Evolutionary conservation across 2,888 invertebrate species (phyloP).

Genomic region (Pecten maximus): DNA sequence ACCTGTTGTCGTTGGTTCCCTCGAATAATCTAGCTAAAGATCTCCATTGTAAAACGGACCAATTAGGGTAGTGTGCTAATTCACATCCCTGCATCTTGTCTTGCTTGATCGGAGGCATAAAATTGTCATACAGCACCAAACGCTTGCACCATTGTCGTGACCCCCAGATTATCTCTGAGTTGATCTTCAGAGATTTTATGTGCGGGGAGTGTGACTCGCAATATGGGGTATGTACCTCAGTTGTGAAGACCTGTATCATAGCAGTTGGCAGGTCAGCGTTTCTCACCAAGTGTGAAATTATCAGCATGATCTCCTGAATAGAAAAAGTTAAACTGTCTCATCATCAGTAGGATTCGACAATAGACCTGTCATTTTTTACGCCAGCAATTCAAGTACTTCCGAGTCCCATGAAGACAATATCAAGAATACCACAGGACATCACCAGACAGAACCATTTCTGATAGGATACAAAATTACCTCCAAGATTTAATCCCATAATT

Average conservation of each 20-base stretch:
- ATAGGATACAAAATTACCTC: background rate
- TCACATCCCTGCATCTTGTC: background rate
- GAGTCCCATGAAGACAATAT: background rate
- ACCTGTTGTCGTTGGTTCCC: background rate
- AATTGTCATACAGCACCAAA: slow-evolving; percentile 17
- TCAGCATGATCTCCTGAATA: background rate
- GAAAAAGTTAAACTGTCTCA: slow-evolving; percentile 5
- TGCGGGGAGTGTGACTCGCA: background rate
- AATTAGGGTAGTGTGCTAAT: background rate
- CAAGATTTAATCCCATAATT: slow-evolving; percentile 14
- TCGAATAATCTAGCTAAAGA: background rate
- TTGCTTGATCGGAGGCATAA: background rate
- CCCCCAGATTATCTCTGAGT: background rate
- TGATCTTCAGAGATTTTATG: background rate
- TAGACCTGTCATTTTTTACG: slow-evolving; percentile 13
- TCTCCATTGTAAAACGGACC: background rate
- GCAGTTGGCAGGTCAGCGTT: background rate
- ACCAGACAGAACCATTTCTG: background rate
- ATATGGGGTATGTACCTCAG: background rate
- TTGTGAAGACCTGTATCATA: slow-evolving; percentile 1
- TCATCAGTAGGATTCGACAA: background rate
- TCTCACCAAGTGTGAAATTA: slow-evolving; percentile 7
- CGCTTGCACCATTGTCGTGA: background rate
- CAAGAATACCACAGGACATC: background rate
- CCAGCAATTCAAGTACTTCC: background rate